Evolutionary conservation across 1,140 invertebrate species (phyloP), one percentile per base, ranked within the genome.

Genomic region (Pentalonia nigronervosa): DNA sequence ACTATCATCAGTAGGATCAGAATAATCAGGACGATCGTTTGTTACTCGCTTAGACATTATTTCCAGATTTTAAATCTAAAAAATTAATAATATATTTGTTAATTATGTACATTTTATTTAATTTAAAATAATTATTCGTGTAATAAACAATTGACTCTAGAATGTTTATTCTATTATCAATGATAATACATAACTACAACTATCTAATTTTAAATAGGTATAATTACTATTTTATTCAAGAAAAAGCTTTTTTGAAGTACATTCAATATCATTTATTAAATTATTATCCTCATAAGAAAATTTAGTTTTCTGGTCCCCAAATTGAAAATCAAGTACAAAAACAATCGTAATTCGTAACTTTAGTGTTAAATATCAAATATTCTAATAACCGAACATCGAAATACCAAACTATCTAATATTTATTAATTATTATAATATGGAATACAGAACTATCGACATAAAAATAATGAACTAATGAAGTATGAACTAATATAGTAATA

Each of bases 11-110:
- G 91, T 93, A 56, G 91, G 91, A 53, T 93, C 91, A 8, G 91
- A 93, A 84, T 93, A 93, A 93, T 93, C 91, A 17, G 91, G 91
- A 8, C 91, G 91, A 30, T 93, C 91, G 14, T 41, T 93, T 25
- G 48, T 53, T 21, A 93, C 48, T 53, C 91, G 81, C 56, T 93
- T 93, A 1, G 91, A 83, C 91, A 93, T 93, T 25, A 76, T 92
- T 56, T 2, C 20, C 8, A 34, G 23, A 8, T 83, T n/a, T 30
- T 34, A 67, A 47, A 67, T 45, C 89, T 60, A 60, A 34, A 56
- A 53, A 56, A 76, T n/a, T 0, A 56, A 90, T 14, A 56, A 60
- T 41, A 88, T 23, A 83, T 36, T 83, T 36, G 17, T 47, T 86
- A 47, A 86, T 86, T n/a, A 76, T 1, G 14, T 76, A 76, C 30